A percentile compares a stretch with the other conserved stretches of the same genome.
Evolutionary conservation across 2,888 invertebrate genomes (phyloP).

Genomic region (Hypsopygia costalis): DNA sequence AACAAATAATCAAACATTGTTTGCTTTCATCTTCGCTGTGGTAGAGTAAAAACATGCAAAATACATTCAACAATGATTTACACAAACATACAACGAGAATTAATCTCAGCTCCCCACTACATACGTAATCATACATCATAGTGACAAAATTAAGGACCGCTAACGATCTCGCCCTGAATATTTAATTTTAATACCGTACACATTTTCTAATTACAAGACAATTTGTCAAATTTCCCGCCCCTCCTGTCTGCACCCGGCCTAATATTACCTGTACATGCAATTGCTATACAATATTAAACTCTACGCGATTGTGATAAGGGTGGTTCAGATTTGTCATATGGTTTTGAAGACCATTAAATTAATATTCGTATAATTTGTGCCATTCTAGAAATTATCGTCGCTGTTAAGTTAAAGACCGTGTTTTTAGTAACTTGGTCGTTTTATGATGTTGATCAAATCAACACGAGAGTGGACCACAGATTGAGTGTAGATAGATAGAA

Average conservation of each 20-base stretch:
- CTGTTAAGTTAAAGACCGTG: too few species aligned
- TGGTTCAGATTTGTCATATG: neutral
- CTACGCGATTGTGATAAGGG: neutral
- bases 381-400: too few species aligned
- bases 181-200: constrained; percentile 33
- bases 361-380: neutral
- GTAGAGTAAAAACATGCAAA: too few species aligned
- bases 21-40: too few species aligned
- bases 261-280: neutral
- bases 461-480: too few species aligned
- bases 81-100: neutral
- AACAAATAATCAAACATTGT: too few species aligned
- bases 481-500: too few species aligned
- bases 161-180: constrained; percentile 21
- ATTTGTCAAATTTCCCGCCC: constrained; percentile 27
- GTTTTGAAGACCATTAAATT: too few species aligned
- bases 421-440: too few species aligned
- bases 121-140: neutral
- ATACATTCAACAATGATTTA: neutral
- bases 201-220: constrained; percentile 35
- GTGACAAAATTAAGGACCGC: constrained; percentile 18
- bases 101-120: neutral
- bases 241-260: constrained; percentile 10
- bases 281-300: neutral
- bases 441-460: too few species aligned